Conservation (phyloP, 2,113 vertebrate genomes). For the Epinephelus cyanopodus region DNA sequence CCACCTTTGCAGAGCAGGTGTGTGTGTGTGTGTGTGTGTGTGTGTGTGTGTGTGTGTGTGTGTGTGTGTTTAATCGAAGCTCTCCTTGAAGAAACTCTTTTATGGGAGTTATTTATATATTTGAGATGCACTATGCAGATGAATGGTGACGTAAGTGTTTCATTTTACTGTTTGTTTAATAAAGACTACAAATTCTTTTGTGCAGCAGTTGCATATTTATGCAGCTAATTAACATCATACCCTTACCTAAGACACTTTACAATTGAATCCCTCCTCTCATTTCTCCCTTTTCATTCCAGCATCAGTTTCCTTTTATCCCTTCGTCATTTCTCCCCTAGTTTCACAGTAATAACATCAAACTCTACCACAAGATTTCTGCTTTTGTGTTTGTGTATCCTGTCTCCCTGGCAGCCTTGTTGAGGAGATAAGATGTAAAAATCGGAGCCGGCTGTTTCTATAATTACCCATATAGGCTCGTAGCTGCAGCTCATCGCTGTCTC, state of each 20-base stretch:
- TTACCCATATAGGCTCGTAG: constrained; percentile 56
- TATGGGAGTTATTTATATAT: constrained; percentile 15
- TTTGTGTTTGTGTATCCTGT: constrained; percentile 19
- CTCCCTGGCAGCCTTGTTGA: constrained; percentile 25
- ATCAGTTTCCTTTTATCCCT: constrained; percentile 21
- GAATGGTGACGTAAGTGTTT: constrained; percentile 9
- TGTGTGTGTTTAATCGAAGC: neutral
- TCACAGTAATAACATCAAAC: constrained; percentile 50
- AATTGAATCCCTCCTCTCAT: constrained; percentile 3
- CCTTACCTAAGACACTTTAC: constrained; percentile 29
- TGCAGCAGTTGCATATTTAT: constrained; percentile 29
- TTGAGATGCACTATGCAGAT: neutral
- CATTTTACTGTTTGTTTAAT: neutral
- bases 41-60: neutral
- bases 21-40: constrained; percentile 21
- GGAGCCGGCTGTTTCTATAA: constrained; percentile 56
- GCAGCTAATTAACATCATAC: constrained; percentile 52
- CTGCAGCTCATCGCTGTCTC: constrained; percentile 54
- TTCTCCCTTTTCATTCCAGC: constrained; percentile 7
- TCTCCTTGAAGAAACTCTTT: neutral
- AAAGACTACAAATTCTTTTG: constrained; percentile 27
- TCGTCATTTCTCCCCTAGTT: constrained; percentile 30
- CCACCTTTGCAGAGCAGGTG: constrained; percentile 90
- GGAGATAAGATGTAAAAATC: constrained; percentile 47
- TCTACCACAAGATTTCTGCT: constrained; percentile 2